phyloP scores from a whole-genome alignment of 2,888 invertebrate genomes.

The Spodoptera picta region DNA sequence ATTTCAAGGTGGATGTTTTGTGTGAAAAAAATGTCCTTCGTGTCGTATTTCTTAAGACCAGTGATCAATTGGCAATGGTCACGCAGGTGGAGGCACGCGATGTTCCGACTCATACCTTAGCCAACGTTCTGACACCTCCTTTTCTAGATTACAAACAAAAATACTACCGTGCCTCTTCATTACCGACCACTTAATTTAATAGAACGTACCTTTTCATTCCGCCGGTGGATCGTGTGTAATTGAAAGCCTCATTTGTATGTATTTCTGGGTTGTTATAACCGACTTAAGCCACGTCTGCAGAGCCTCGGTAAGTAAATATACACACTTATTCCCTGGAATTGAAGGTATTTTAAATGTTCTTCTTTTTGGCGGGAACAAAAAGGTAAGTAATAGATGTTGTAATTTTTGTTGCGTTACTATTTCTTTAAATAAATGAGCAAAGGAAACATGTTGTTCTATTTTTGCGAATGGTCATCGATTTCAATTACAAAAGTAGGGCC shows the following conservation, averaged over 20 bases:
- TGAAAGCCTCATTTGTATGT: conserved; percentile 56
- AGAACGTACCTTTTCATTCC: conserved; percentile 60
- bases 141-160: conserved; percentile 78
- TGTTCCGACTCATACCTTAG: conserved; percentile 67
- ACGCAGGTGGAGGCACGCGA: conserved; percentile 78
- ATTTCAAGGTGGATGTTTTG: conserved; percentile 61
- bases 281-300: conserved; percentile 31
- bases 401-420: too few relatives aligned
- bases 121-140: conserved; percentile 71
- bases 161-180: conserved; percentile 76
- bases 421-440: too few relatives aligned
- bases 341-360: conserved; percentile 19
- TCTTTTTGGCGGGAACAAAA: conserved; percentile 17
- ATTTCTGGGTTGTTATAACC: conserved; percentile 44
- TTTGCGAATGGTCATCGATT: not conserved
- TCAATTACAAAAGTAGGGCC: not conserved
- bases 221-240: conserved; percentile 51
- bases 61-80: conserved; percentile 81
- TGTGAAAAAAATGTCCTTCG: conserved; percentile 79
- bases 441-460: not conserved
- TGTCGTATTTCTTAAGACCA: conserved; percentile 76
- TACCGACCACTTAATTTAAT: conserved; percentile 71
- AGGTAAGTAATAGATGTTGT: not conserved
- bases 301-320: conserved; percentile 7
- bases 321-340: conserved; percentile 17